Percentiles rank a stretch among this genome's conserved stretches.
Evolutionary conservation across 2,113 vertebrate genomes (phyloP).

Genomic region (Cepphus grylle): DNA sequence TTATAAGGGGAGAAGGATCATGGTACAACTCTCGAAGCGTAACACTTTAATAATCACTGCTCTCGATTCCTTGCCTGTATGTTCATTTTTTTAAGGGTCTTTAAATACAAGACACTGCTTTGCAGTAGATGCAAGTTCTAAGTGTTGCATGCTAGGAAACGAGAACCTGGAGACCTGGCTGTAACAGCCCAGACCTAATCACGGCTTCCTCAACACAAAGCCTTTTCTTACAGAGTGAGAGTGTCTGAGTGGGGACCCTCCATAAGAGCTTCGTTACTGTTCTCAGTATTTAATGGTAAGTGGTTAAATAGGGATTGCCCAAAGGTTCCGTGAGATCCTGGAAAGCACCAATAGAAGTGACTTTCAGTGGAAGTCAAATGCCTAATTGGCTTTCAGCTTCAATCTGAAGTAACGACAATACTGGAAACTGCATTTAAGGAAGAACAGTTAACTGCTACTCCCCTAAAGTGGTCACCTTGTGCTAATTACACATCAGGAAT

Average conservation of each 20-base stretch:
- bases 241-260: too few species aligned
- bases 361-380: not conserved
- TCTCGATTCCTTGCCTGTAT: not conserved
- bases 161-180: not conserved
- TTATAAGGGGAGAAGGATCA: not conserved
- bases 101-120: not conserved
- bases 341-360: not conserved
- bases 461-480: not conserved
- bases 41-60: not conserved
- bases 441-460: not conserved
- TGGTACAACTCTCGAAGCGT: not conserved
- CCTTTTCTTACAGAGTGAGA: not conserved
- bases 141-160: not conserved
- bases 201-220: not conserved
- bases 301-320: not conserved
- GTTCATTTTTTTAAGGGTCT: not conserved
- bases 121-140: not conserved
- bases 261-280: not conserved
- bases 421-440: not conserved
- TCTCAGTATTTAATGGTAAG: not conserved
- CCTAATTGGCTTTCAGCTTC: not conserved
- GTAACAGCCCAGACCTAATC: not conserved
- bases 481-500: not conserved
- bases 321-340: not conserved
- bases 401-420: not conserved